Percentiles rank a stretch among this genome's conserved stretches.
phyloP scores from a whole-genome alignment of 2,888 invertebrate genomes.

The Epinotia brunnichana region DNA sequence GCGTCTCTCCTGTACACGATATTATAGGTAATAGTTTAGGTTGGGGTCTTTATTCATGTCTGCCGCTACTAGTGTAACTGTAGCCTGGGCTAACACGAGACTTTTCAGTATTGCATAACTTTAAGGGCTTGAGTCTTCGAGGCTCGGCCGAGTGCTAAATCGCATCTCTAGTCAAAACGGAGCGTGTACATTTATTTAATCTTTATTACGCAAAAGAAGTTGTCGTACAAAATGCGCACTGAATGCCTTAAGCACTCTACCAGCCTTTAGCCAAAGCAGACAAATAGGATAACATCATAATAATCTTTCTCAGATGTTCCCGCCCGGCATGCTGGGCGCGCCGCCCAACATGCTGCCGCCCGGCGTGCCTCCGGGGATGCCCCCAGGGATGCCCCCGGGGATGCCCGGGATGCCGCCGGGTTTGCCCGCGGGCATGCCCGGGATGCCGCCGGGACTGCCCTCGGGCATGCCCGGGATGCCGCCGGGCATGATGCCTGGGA shows the following conservation, averaged over 20 bases:
- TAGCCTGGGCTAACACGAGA: no score
- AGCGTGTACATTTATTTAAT: no score
- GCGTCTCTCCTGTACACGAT: no score
- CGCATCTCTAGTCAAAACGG: no score
- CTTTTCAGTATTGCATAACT: no score
- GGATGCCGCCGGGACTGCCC: slow-evolving; percentile 21
- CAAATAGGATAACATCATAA: not conserved
- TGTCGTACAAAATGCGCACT: not conserved
- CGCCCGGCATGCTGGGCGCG: slow-evolving; percentile 63
- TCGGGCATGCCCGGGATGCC: slow-evolving; percentile 51
- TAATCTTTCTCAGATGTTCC: slow-evolving; percentile 64
- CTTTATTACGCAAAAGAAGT: not conserved
- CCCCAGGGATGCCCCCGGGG: slow-evolving; percentile 42
- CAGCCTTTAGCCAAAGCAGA: not conserved
- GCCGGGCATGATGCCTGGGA: slow-evolving; percentile 53
- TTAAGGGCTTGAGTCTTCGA: no score
- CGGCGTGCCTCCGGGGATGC: slow-evolving; percentile 40
- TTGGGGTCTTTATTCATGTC: no score
- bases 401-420: slow-evolving; percentile 50
- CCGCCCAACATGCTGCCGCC: slow-evolving; percentile 45
- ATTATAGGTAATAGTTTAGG: no score
- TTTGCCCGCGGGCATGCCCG: slow-evolving; percentile 49
- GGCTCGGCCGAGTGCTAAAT: no score
- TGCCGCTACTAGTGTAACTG: no score
- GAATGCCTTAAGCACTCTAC: no score